These are phyloP conservation scores for Drosophila eohydei DNA, from an alignment of 2,888 invertebrate genomes.

Conservation along the genomic window DNA sequence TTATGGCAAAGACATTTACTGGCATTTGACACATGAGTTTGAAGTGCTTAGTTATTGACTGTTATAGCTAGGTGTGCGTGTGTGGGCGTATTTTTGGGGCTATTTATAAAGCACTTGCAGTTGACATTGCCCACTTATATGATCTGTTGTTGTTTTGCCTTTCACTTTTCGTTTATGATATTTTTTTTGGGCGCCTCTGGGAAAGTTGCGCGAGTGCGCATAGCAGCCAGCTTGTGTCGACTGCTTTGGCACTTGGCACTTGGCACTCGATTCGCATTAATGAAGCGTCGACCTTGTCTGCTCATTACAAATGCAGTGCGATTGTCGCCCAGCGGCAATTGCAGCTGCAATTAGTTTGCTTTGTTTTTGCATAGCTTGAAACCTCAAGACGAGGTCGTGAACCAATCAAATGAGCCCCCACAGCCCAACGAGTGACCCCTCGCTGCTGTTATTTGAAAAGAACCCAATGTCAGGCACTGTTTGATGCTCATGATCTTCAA, in stretches of 20 bases:
- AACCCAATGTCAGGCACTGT: constrained; percentile 43
- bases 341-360: constrained; percentile 56
- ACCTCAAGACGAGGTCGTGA: constrained; percentile 55
- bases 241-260: not conserved
- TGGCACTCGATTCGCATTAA: constrained; percentile 38
- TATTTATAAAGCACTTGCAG: constrained; percentile 59
- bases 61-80: not conserved
- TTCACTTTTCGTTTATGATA: constrained; percentile 52
- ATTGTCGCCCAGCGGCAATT: constrained; percentile 51
- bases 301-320: constrained; percentile 62
- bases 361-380: constrained; percentile 27
- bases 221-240: constrained; percentile 33
- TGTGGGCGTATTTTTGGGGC: constrained; percentile 32
- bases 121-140: constrained; percentile 56
- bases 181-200: constrained; percentile 20
- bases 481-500: constrained; percentile 48
- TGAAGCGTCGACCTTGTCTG: constrained; percentile 52
- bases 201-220: constrained; percentile 44
- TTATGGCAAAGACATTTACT: constrained; percentile 4
- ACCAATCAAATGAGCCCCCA: constrained; percentile 32
- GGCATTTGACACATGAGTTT: constrained; percentile 33
- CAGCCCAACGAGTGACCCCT: not conserved
- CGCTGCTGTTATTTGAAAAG: constrained; percentile 5
- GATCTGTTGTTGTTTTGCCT: constrained; percentile 31
- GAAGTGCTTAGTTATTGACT: constrained; percentile 15